Percentiles rank a stretch among this genome's conserved stretches.
Evolutionary conservation across 23 tunicate genomes (phyloP).

Genomic region (Ciona savignyi): DNA sequence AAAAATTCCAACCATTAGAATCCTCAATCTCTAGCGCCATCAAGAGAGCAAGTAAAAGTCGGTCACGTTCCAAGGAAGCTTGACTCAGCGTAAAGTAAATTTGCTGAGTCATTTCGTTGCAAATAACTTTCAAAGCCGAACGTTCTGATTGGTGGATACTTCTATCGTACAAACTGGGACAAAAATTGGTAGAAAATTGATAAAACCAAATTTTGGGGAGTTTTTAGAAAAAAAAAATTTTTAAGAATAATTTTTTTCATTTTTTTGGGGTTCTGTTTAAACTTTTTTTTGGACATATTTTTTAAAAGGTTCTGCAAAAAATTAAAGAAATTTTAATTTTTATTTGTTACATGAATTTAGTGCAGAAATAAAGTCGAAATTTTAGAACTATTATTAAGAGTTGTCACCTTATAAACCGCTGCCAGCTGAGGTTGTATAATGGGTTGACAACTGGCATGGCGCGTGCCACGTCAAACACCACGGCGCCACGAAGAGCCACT

Average conservation of each 20-base stretch:
- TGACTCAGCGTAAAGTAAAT: conserved; percentile 51
- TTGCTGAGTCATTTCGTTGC: conserved; percentile 77
- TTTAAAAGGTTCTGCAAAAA: no score
- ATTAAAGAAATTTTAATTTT: no score
- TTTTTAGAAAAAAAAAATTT: background rate
- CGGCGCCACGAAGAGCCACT: conserved; percentile 74
- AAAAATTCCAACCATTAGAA: conserved; percentile 30
- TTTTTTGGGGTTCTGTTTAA: no score
- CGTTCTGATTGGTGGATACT: conserved; percentile 87
- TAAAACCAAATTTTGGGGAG: background rate
- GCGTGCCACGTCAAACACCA: conserved; percentile 49
- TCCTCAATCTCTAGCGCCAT: conserved; percentile 85
- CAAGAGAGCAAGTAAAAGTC: conserved; percentile 44
- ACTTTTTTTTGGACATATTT: no score
- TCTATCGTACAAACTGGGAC: conserved; percentile 68
- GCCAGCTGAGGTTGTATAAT: conserved; percentile 76
- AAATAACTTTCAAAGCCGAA: conserved; percentile 69
- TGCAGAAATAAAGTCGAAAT: no score
- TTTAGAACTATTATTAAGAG: background rate
- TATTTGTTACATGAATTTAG: no score
- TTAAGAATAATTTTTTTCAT: background rate
- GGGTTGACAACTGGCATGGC: conserved; percentile 61
- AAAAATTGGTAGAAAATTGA: background rate
- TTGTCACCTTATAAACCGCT: conserved; percentile 49
- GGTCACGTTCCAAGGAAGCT: conserved; percentile 59